Percentiles rank a stretch among this genome's conserved stretches.
These are phyloP conservation scores for Rhea americana DNA, from an alignment of 2,113 vertebrate genomes.

Conservation along the genomic window DNA sequence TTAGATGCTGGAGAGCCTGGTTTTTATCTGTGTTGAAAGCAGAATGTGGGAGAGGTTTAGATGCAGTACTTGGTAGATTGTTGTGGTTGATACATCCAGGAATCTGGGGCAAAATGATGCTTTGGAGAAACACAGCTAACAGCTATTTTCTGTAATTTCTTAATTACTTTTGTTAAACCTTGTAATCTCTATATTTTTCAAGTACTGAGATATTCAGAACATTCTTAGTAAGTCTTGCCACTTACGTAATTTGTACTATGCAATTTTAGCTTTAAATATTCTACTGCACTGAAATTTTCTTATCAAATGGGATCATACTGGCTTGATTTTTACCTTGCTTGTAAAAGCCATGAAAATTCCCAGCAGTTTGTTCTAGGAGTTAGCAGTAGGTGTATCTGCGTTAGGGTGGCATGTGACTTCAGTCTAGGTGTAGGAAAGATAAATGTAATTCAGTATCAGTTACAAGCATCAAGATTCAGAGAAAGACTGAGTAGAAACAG, in stretches of 20 bases:
- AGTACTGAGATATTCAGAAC: not conserved
- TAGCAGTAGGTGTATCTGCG: slow-evolving; percentile 13
- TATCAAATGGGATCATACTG: slow-evolving; percentile 8
- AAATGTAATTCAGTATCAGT: not conserved
- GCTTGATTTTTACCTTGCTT: not conserved
- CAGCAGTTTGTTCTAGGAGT: not conserved
- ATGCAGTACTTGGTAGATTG: not conserved
- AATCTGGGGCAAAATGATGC: not conserved
- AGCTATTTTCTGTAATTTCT: not conserved
- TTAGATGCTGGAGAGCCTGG: not conserved
- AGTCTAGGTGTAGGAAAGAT: slow-evolving; percentile 3
- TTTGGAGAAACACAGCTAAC: not conserved
- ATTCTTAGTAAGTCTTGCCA: not conserved
- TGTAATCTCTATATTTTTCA: not conserved
- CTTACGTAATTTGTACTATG: not conserved
- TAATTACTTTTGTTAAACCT: not conserved
- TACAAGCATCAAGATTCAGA: slow-evolving; percentile 26
- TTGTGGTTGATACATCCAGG: not conserved
- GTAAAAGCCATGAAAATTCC: slow-evolving; percentile 23
- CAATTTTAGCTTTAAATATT: slow-evolving; percentile 32
- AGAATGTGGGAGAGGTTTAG: not conserved
- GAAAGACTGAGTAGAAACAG: not conserved
- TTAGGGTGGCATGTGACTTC: slow-evolving; percentile 33
- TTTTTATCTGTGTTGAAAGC: not conserved
- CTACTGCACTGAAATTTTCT: slow-evolving; percentile 22